Conservation (phyloP, 2,888 invertebrate genomes). For the Tetanocera ferruginea region DNA sequence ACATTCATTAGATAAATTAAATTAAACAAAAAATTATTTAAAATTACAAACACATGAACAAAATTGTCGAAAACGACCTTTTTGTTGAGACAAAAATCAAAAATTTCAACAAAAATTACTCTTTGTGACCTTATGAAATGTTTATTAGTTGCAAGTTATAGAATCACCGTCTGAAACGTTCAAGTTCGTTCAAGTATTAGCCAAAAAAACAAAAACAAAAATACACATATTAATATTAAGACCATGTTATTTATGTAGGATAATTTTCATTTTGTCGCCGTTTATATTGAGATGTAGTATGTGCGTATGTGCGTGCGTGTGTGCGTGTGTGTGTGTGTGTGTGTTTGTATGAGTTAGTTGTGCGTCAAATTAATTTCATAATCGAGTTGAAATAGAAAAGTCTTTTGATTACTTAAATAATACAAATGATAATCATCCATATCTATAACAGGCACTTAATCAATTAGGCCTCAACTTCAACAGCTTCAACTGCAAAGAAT, state of each 20-base stretch:
- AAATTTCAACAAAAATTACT: not conserved
- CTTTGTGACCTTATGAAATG: too few relatives aligned
- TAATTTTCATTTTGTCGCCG: conserved; percentile 9
- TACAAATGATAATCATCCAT: conserved; percentile 60
- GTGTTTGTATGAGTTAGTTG: conserved; percentile 24
- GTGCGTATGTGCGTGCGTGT: conserved; percentile 46
- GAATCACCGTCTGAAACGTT: too few relatives aligned
- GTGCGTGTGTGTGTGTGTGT: conserved; percentile 8
- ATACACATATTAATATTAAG: not conserved
- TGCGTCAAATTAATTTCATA: conserved; percentile 15
- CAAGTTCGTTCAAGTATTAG: too few relatives aligned
- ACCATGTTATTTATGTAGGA: conserved; percentile 2
- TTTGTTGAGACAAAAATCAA: not conserved
- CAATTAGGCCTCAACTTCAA: conserved; percentile 69
- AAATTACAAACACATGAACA: not conserved
- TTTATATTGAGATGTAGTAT: conserved; percentile 48
- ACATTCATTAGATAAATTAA: not conserved
- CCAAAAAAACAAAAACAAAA: too few relatives aligned
- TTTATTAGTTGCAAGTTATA: too few relatives aligned
- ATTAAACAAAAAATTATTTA: not conserved
- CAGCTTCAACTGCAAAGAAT: conserved; percentile 70
- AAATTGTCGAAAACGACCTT: not conserved
- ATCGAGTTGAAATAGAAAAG: conserved; percentile 54
- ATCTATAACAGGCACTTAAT: conserved; percentile 63
- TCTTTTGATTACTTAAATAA: conserved; percentile 57